phyloP scores from a whole-genome alignment of 2,113 vertebrate species.

The Halcyon senegalensis region DNA sequence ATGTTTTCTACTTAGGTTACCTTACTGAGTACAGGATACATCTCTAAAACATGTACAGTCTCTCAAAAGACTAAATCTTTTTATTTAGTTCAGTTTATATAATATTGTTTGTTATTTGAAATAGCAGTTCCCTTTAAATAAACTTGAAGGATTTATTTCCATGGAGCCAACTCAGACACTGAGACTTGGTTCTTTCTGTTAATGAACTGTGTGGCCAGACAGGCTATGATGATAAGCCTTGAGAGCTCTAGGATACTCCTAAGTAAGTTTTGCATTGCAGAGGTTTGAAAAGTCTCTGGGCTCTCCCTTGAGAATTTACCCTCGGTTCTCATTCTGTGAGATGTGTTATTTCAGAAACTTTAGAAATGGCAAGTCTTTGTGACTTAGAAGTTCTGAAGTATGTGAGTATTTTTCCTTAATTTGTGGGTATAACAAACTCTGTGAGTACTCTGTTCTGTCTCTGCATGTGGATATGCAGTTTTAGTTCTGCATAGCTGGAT shows the following conservation, averaged over 20 bases:
- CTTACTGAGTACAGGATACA: background rate
- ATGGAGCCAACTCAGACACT: background rate
- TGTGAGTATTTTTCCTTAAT: background rate
- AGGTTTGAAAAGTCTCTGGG: background rate
- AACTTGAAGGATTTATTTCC: background rate
- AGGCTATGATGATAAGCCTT: background rate
- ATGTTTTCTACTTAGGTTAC: background rate
- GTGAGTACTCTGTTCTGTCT: background rate
- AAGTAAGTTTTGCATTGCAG: background rate
- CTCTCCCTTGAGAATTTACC: background rate
- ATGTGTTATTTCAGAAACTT: background rate
- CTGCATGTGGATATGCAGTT: background rate
- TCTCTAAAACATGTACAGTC: background rate
- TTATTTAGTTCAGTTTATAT: background rate
- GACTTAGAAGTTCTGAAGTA: background rate
- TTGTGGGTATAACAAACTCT: background rate
- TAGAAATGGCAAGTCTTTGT: background rate
- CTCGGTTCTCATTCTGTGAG: background rate
- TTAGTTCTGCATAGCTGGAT: background rate
- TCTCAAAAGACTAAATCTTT: background rate
- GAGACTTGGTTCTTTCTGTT: background rate
- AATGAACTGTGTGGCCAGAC: background rate
- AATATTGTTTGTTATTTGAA: background rate
- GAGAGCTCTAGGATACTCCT: background rate
- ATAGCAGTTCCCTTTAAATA: background rate